Percentiles rank a stretch among this genome's conserved stretches.
These are phyloP conservation scores for Varanus salvator DNA, from an alignment of 2,113 vertebrate genomes.

Conservation along the genomic window DNA sequence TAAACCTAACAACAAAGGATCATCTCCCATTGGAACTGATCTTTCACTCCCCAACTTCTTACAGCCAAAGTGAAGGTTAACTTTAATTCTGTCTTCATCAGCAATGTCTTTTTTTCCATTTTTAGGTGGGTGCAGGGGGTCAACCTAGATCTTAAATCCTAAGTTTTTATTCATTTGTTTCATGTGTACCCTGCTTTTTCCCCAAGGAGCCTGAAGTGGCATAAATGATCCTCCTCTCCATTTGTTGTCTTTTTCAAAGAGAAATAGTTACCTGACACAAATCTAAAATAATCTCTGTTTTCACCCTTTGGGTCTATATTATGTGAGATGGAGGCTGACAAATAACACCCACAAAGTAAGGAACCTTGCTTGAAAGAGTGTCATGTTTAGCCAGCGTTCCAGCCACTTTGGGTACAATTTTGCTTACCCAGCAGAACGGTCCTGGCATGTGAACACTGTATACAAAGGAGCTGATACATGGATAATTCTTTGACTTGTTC, in stretches of 20 bases:
- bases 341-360: not conserved
- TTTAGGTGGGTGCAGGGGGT: no score
- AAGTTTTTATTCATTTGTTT: no score
- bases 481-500: not conserved
- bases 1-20: not conserved
- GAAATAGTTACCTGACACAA: no score
- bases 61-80: not conserved
- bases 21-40: not conserved
- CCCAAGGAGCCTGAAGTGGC: no score
- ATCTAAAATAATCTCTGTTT: no score
- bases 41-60: not conserved
- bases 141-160: no score
- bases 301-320: not conserved
- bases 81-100: no score
- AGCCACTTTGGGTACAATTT: not conserved
- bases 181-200: no score
- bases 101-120: no score
- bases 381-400: not conserved
- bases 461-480: not conserved
- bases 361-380: not conserved
- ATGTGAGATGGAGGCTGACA: not conserved
- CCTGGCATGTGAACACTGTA: not conserved
- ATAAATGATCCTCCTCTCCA: no score
- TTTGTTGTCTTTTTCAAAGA: no score
- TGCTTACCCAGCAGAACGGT: not conserved